phyloP scores from a whole-genome alignment of 2,113 vertebrate genomes.

The Craseonycteris thonglongyai region DNA sequence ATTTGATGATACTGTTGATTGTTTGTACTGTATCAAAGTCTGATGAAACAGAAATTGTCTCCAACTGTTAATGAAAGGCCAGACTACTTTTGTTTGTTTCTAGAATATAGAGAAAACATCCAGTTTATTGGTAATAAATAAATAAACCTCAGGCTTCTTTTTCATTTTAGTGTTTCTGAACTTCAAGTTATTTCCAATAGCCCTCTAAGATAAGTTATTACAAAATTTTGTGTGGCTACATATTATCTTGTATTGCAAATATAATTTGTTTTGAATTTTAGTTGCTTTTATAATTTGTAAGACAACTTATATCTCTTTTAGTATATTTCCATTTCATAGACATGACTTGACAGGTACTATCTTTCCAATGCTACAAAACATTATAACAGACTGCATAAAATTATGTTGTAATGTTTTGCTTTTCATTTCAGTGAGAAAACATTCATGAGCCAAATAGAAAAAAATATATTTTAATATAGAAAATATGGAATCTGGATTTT shows the following conservation, averaged over 20 bases:
- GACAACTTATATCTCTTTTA: constrained; percentile 8
- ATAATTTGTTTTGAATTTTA: constrained; percentile 12
- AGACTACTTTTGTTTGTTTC: background rate
- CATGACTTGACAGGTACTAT: background rate
- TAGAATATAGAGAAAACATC: background rate
- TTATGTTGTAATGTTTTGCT: background rate
- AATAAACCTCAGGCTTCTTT: background rate
- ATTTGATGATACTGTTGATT: background rate
- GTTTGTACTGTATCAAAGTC: background rate
- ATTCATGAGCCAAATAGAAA: background rate
- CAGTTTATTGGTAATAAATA: background rate
- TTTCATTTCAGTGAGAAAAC: background rate
- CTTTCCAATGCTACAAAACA: background rate
- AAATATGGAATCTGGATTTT: background rate
- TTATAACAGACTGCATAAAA: background rate
- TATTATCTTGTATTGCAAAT: background rate
- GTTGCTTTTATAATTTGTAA: constrained; percentile 12
- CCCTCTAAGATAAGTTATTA: background rate
- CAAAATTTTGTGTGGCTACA: background rate
- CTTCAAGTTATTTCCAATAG: constrained; percentile 9
- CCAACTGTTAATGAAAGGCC: background rate
- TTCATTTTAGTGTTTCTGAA: background rate
- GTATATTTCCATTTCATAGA: constrained; percentile 20
- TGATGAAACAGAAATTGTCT: background rate
- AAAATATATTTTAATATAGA: background rate